Evolutionary conservation across 53 echinoderm and acorn worm species (phyloP), one percentile per base, ranked within the genome.

Genomic region (Mesocentrotus franciscanus): DNA sequence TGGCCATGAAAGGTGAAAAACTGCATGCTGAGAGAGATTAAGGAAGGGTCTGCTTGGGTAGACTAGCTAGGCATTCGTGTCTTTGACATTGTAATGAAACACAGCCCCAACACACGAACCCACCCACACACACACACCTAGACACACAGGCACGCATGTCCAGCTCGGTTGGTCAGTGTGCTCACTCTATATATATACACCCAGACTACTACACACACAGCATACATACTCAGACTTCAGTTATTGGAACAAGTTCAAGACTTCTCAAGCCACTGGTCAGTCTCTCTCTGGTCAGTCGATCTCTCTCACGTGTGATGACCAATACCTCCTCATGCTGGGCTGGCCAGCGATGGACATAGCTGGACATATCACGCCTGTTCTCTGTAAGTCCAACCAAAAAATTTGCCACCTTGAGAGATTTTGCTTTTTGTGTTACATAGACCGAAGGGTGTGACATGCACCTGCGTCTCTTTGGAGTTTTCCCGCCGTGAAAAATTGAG

Each of bases 241-340:
- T 62, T 61, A 61, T 34, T 91, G 91, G 91, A 91, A 89, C 89
- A 89, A 91, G 91, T 91, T 91, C 91, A 91, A 91, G 66, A 89
- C 13, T 89, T 89, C 39, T 79, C 39, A 1, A 36, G 79, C 79
- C 39, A 17, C 79, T 79, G 79, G 79, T 79, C 79, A 79, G 79
- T 39, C 79, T 33, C 61, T 39, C 61, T 61, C 78, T 78, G 78
- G 78, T 27, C 34, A 33, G 29, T n/a, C n/a, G n/a, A n/a, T 78
- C 9, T 78, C 5, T n/a, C 24, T 89, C 89, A 89, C 89, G 89
- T 89, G 89, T 89, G 89, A 60, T 89, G 89, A 89, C 60, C 89
- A 15, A 60, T 89, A 12, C 58, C 57, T 60, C 57, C 27, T 56
- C 89, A 89, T 57, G 91, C 91, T 91, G 61, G 62, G 36, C 36